Conservation (phyloP, 2,113 vertebrate genomes). For the rabbit (Oryctolagus cuniculus) region DNA sequence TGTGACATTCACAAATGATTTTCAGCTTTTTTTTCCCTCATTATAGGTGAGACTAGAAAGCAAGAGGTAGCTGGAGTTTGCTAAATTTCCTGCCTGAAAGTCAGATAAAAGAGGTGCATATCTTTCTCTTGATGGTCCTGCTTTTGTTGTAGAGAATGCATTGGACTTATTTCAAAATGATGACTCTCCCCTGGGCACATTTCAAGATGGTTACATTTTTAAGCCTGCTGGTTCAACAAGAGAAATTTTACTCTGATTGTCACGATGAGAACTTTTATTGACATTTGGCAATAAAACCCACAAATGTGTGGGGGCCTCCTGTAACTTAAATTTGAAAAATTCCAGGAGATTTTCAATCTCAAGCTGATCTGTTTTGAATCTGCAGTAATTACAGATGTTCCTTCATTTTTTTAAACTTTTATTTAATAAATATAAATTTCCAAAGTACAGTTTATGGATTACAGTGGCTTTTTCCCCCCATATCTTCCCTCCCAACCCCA, state of each 20-base stretch:
- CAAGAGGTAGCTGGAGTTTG: background rate
- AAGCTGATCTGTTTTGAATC: background rate
- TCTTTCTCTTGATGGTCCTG: background rate
- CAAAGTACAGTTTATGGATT: no score
- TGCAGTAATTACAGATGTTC: background rate
- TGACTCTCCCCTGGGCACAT: background rate
- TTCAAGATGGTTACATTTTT: background rate
- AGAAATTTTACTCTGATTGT: background rate
- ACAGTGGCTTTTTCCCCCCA: no score
- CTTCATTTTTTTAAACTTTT: no score
- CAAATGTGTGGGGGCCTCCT: background rate
- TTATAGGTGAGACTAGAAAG: background rate
- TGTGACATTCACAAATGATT: background rate
- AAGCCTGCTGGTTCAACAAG: background rate
- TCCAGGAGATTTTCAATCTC: background rate
- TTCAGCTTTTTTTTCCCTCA: background rate
- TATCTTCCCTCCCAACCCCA: no score
- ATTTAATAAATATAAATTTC: no score
- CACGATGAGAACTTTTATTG: background rate
- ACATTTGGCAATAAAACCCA: background rate
- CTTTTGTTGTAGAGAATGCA: background rate
- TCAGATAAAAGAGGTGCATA: background rate
- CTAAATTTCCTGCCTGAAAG: background rate
- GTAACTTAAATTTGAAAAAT: background rate
- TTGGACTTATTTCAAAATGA: background rate